A percentile compares a stretch with the other conserved stretches of the same genome.
phyloP scores from a whole-genome alignment of 2,888 invertebrate genomes.

The Epirrhoe alternata region DNA sequence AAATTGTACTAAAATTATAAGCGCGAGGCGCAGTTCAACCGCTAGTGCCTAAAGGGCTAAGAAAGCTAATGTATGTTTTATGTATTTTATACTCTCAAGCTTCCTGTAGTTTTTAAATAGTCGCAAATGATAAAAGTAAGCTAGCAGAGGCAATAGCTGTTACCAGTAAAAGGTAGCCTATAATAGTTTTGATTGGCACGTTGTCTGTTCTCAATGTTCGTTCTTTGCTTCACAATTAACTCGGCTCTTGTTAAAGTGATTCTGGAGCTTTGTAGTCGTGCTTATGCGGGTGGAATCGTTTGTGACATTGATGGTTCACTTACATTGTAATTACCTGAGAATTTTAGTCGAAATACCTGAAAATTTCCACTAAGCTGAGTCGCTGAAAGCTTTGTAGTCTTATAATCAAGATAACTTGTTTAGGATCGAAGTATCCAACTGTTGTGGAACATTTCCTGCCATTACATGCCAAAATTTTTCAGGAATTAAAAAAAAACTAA shows the following conservation, averaged over 20 bases:
- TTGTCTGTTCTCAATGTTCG: constrained; percentile 20
- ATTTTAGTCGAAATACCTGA: constrained; percentile 15
- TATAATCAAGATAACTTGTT: too few relatives aligned
- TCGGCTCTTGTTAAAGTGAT: constrained; percentile 31
- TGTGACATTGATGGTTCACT: constrained; percentile 33
- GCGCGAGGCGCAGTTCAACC: too few relatives aligned
- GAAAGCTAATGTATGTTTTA: too few relatives aligned
- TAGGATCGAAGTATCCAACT: too few relatives aligned
- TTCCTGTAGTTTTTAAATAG: too few relatives aligned
- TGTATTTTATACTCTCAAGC: too few relatives aligned
- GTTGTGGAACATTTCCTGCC: too few relatives aligned
- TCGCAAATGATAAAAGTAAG: too few relatives aligned
- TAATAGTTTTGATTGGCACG: constrained; percentile 16
- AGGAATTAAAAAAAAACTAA: too few relatives aligned
- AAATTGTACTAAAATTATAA: too few relatives aligned
- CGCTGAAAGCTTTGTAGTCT: background rate
- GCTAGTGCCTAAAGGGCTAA: too few relatives aligned
- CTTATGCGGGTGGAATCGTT: constrained; percentile 39
- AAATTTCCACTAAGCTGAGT: constrained; percentile 2
- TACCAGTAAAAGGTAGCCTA: constrained; percentile 2
- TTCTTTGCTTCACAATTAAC: constrained; percentile 37
- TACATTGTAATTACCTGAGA: constrained; percentile 28
- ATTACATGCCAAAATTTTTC: too few relatives aligned
- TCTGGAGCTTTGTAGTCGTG: constrained; percentile 37
- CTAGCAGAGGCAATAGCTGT: background rate